Evolutionary conservation across 2,888 invertebrate species (phyloP), one percentile per base, ranked within the genome.

Genomic region (Ornithoptera alexandrae): DNA sequence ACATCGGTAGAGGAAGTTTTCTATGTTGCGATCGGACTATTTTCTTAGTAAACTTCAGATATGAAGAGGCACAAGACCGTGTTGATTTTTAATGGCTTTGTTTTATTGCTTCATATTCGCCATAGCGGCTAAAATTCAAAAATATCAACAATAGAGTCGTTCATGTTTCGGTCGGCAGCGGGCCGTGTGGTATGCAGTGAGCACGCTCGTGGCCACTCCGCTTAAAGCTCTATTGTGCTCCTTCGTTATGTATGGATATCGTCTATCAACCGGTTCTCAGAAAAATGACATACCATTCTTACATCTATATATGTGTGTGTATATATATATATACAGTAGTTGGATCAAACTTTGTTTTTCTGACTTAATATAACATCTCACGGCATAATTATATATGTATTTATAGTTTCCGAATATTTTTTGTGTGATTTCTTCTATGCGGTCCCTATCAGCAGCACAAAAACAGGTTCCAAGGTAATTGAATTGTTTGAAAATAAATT

Each of bases 271-370:
- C 87, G 87, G 88, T 90, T 89, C 85, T 84, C 76, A 80, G 86
- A 87, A 90, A 84, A 83, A 82, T 85, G 82, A 88, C 84, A 81
- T 81, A 82, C 83, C 84, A 84, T 87, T 86, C 81, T 79, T 82
- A 73, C 78, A 81, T 75, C 24, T 22, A 58, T 22, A 20, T 78
- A 78, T 73, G 73, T 74, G 60, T 17, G 22, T 59, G 24, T 67
- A 60, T 58, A 20, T 78, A 20, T 63, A 42, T 67, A 60, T 42
- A n/a, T 61, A 20, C 17, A 17, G n/a, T 62, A 62, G 22, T 18
- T 46, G 20, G n/a, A 42, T 42, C 46, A 22, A 22, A 2, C 46
- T 50, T 39, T 62, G 22, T 46, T 46, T 62, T 24, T 15, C 12
- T 20, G n/a, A 46, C 17, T 15, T 17, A 42, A 64, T 68, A n/a